Base-by-base conservation (phyloP, 2,888 invertebrate species). In the Saturnia pavonia region DNA sequence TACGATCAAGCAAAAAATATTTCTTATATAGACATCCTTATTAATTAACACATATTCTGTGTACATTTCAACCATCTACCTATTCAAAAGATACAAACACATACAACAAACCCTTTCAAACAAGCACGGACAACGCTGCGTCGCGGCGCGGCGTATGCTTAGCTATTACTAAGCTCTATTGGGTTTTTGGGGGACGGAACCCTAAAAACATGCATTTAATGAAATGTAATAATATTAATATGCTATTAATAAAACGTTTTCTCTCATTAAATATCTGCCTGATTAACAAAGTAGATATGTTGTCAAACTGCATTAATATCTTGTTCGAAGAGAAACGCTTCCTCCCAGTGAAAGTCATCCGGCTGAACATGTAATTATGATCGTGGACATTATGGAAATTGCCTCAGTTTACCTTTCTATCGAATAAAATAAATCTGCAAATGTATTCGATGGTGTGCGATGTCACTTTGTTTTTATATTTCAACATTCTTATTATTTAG, bases 311-410 rank as follows among this genome's bases (percentile, higher is more conserved):
- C 80, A 77, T 81, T 75, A 77, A 78, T 77, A 73, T 72, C 72
- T 63, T 67, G 68, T 70, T 68, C 66, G 71, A 74, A 77, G 84
- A 80, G 85, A 85, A 86, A 85, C 83, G 65, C 22, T 81, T 74
- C 76, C 78, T 80, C 78, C 77, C 76, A 83, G 90, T 84, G 91
- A 91, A 92, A 91, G 91, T 90, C 78, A 48, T 25, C n/a, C 40
- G 34, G 48, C 70, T 45, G 82, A 76, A 76, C 79, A 78, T 77
- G 78, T 81, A 80, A 82, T 85, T 81, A 82, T 82, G 82, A 82
- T 81, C 80, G 80, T 80, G 81, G 82, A 78, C 77, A 82, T 85
- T 86, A 88, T 90, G 87, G 85, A 86, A 87, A 88, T 85, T 76
- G 74, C 73, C 72, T 77, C 72, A 75, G 82, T 82, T 89, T 88